Evolutionary conservation across 2,888 invertebrate genomes (phyloP), one percentile per base, ranked within the genome.

Genomic region (Ophioninae sp.): DNA sequence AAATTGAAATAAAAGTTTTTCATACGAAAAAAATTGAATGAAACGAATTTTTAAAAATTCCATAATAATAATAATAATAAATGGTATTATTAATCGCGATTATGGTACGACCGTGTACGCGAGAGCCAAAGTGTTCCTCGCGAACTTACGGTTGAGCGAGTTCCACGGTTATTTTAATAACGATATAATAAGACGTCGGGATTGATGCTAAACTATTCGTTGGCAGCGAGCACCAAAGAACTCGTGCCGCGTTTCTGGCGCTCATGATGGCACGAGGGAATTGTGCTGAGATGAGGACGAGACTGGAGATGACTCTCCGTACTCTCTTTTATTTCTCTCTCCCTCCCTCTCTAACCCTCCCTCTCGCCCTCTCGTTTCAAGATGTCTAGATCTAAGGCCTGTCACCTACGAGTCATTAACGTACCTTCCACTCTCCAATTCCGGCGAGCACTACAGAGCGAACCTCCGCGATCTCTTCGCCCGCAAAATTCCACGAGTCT

Each of bases 151-250:
- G 79, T 77, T 70, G 86, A 86, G 86, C 86, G 82, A 83, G 87
- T 87, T 89, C 87, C 87, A 69, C 89, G 89, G 91, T 92, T 93
- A 92, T 92, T 92, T 92, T 92, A 92, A 92, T 92, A 92, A 92
- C 91, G 92, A 92, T 92, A 92, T 93, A 93, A 92, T 93, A 92
- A 92, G 92, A 92, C 92, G 90, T 92, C 89, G 91, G 91, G 91
- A 92, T 92, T 93, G 92, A 92, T 91, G 92, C 90, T 91, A 88
- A 91, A 92, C 91, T 92, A 92, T 92, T 92, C 89, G 92, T 90
- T 92, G 92, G 92, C 92, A 92, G 88, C 88, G 89, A 88, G 88
- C 89, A 87, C 90, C 88, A 89, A 89, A 91, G 89, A 87, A 86
- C 81, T 79, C 85, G 80, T 64, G 83, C 79, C 68, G 76, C 80